Evolutionary conservation across 1,140 invertebrate species (phyloP), one percentile per base, ranked within the genome.

Genomic region (Proctacanthus coquilletti): DNA sequence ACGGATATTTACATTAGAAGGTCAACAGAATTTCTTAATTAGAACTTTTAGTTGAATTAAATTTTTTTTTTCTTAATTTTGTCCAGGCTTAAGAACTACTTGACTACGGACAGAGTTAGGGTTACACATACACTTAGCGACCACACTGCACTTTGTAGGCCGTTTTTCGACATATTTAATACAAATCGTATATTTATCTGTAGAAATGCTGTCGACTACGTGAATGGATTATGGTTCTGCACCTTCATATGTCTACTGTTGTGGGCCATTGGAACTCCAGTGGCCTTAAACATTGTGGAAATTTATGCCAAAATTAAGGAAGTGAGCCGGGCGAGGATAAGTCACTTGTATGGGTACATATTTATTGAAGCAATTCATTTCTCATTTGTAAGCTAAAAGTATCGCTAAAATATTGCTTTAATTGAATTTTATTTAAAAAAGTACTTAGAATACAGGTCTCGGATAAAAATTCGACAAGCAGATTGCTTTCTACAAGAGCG

Each of bases 81-180:
- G 14, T 52, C 78, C 6, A 69, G 77, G 42, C 47, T 84, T 21
- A 64, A 68, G 17, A 68, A 64, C 13, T 77, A 78, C 50, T 49
- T 74, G 41, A 71, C 74, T 36, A 74, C 74, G 45, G 80, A 74
- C 65, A 62, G 73, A 1, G 68, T 65, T 21, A 74, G 78, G 34
- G 75, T 79, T 21, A 58, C 75, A 2, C 61, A 65, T 1, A 66
- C 76, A 36, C 65, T 75, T 18, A 65, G 66, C 15, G 66, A 68
- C 21, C 69, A 71, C 27, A 71, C 76, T 3, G 74, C 74, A 2
- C 70, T 72, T 18, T 85, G 81, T 59, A 66, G 71, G 11, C 78
- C 80, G 5, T 59, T 85, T 11, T 84, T 75, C 67, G 66, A 77
- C 21, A 68, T 82, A 21, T 73, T 75, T 38, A 62, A 77, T 43